Evolutionary conservation across 1,140 invertebrate species (phyloP).

Genomic region (Euura lappo): DNA sequence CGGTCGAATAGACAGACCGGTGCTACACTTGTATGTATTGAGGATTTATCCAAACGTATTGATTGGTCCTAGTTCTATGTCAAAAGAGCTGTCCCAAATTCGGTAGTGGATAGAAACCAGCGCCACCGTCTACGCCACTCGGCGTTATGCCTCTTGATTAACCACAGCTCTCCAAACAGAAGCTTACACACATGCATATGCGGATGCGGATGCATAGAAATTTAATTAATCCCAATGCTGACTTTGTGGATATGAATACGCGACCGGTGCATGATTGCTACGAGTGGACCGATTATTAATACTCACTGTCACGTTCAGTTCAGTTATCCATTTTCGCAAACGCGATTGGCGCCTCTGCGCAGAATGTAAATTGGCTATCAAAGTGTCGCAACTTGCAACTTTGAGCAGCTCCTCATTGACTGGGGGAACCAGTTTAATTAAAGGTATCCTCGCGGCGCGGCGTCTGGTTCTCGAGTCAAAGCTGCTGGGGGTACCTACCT

Average conservation of each 20-base stretch:
- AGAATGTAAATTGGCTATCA: neutral
- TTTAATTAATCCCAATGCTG: neutral
- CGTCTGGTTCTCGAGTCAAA: neutral
- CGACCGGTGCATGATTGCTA: neutral
- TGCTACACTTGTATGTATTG: conserved; percentile 5
- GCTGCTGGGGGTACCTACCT: neutral
- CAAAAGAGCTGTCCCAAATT: neutral
- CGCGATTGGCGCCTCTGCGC: neutral
- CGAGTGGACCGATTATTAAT: neutral
- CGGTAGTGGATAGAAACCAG: neutral
- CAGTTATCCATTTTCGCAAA: neutral
- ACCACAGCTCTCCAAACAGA: no score
- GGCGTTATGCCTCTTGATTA: no score
- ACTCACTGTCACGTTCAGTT: neutral
- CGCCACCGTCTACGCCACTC: no score
- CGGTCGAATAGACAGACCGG: neutral
- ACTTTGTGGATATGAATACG: neutral
- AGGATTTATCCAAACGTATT: conserved; percentile 4
- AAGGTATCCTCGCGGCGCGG: neutral
- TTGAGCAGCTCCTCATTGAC: neutral
- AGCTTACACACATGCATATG: no score
- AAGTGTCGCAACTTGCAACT: neutral
- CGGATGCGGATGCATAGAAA: neutral
- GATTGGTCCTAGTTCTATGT: neutral
- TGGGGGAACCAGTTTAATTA: neutral